phyloP scores from a whole-genome alignment of 2,888 invertebrate genomes.

The Tetrapedia diversipes region DNA sequence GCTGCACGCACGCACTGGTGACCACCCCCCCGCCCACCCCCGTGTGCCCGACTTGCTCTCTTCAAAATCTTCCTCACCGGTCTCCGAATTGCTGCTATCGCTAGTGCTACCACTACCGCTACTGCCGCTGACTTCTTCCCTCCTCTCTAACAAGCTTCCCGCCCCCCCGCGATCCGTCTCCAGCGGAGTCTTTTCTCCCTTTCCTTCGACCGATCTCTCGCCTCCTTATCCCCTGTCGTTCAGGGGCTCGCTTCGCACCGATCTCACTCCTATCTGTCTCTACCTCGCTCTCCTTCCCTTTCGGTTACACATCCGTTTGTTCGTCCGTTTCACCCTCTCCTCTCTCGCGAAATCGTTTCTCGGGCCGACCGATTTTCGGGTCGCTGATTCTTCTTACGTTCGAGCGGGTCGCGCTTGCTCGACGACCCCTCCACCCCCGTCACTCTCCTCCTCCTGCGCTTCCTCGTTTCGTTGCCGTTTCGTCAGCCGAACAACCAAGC shows the following conservation, averaged over 20 bases:
- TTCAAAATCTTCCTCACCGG: not conserved
- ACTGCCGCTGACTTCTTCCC: not conserved
- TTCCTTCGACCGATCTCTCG: constrained; percentile 5
- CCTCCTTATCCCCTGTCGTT: constrained; percentile 7
- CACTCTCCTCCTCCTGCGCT: not conserved
- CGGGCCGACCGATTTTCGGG: not conserved
- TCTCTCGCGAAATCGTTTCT: constrained; percentile 14
- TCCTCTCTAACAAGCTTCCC: not conserved
- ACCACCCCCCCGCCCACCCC: constrained; percentile 34
- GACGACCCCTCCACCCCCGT: no score
- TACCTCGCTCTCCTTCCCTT: not conserved
- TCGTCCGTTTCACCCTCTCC: constrained; percentile 14
- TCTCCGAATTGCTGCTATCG: not conserved
- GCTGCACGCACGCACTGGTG: constrained; percentile 36
- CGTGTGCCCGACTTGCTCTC: constrained; percentile 19
- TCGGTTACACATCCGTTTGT: not conserved
- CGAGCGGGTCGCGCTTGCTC: not conserved
- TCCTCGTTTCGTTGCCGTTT: not conserved
- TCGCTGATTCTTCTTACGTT: not conserved
- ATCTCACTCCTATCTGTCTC: constrained; percentile 19
- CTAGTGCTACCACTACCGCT: not conserved
- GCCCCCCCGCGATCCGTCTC: not conserved
- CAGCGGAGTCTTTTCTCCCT: not conserved
- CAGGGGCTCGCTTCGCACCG: constrained; percentile 37
- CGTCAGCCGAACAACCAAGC: not conserved